phyloP scores from a whole-genome alignment of 2,113 vertebrate genomes.

The Dicentrarchus labrax region DNA sequence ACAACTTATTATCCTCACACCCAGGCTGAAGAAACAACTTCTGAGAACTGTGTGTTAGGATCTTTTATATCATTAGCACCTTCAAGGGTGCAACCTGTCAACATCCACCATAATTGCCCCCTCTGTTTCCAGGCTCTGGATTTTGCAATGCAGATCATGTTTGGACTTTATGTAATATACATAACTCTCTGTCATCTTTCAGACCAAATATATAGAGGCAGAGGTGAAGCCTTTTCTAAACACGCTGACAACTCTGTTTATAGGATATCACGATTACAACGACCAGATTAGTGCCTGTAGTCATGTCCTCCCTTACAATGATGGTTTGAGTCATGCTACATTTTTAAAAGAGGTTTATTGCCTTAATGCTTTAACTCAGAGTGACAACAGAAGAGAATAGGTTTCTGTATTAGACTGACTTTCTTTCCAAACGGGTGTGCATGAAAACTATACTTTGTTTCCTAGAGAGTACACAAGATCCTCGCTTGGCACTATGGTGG shows the following conservation, averaged over 20 bases:
- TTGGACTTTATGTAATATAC: neutral
- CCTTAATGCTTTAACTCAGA: neutral
- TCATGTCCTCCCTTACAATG: neutral
- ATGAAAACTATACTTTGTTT: neutral
- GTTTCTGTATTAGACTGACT: neutral
- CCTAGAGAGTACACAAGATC: neutral
- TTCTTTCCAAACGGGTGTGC: neutral
- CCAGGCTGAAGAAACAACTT: neutral
- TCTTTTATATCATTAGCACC: neutral
- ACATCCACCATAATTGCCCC: neutral
- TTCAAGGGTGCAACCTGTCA: neutral
- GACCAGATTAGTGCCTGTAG: neutral
- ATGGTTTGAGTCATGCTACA: neutral
- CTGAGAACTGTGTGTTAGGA: neutral
- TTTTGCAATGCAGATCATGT: neutral
- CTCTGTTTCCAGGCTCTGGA: neutral
- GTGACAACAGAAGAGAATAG: neutral
- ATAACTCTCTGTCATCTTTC: conserved; percentile 22
- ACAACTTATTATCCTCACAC: neutral
- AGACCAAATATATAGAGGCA: neutral
- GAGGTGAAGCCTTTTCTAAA: conserved; percentile 24
- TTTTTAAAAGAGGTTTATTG: neutral
- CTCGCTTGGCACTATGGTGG: neutral
- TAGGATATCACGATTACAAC: conserved; percentile 1
- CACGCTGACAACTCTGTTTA: conserved; percentile 30